Evolutionary conservation across 1,140 invertebrate genomes (phyloP).

Genomic region (Proctacanthus coquilletti): DNA sequence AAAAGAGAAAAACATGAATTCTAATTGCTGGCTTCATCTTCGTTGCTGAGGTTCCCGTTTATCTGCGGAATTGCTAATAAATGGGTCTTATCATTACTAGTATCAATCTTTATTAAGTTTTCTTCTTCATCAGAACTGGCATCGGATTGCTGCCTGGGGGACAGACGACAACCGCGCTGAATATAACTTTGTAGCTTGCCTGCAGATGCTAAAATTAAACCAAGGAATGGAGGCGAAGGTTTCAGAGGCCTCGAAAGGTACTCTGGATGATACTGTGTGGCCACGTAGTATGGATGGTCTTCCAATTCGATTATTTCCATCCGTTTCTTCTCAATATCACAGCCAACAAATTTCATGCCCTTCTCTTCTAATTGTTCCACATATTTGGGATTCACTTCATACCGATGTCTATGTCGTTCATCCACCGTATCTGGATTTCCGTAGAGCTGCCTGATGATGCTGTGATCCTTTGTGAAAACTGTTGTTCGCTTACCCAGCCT

Average conservation of each 20-base stretch:
- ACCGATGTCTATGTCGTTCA: slow-evolving; percentile 93
- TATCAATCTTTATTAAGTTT: neutral
- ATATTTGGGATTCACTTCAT: slow-evolving; percentile 87
- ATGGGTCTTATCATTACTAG: too few relatives aligned
- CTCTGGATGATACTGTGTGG: slow-evolving; percentile 95
- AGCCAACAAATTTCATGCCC: slow-evolving; percentile 85
- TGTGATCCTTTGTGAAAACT: slow-evolving; percentile 44
- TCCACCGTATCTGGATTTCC: slow-evolving; percentile 67
- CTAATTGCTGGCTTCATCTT: too few relatives aligned
- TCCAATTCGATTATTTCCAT: slow-evolving; percentile 76
- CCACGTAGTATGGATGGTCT: slow-evolving; percentile 84
- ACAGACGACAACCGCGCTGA: slow-evolving; percentile 49
- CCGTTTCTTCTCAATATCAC: slow-evolving; percentile 48
- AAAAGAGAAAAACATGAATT: too few relatives aligned
- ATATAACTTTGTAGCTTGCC: slow-evolving; percentile 57
- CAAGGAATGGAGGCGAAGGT: slow-evolving; percentile 91
- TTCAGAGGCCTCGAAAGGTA: slow-evolving; percentile 86
- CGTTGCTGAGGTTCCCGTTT: too few relatives aligned
- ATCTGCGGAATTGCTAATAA: too few relatives aligned
- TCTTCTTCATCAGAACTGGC: slow-evolving; percentile 45
- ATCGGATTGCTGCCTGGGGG: slow-evolving; percentile 48
- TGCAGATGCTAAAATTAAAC: slow-evolving; percentile 75
- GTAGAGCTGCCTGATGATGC: slow-evolving; percentile 62
- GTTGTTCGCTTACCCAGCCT: slow-evolving; percentile 84
- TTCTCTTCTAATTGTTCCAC: slow-evolving; percentile 59